These are phyloP conservation scores for Ia io DNA, from an alignment of 2,113 vertebrate genomes.

Conservation along the genomic window DNA sequence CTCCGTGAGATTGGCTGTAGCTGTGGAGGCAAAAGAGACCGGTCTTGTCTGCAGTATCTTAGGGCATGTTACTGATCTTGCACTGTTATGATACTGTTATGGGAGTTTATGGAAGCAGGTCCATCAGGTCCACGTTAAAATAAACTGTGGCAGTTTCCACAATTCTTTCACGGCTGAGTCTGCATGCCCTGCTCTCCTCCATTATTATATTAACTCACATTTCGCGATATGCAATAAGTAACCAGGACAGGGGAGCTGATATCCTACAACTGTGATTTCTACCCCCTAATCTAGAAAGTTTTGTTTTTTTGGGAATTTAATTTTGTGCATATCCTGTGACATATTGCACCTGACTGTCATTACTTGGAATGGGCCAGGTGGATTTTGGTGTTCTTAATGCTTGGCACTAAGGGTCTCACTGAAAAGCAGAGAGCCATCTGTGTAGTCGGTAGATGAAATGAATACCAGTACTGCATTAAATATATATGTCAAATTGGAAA, in stretches of 20 bases:
- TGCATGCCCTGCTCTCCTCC: not conserved
- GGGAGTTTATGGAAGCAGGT: not conserved
- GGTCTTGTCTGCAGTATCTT: not conserved
- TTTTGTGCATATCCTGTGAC: not conserved
- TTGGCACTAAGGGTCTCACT: not conserved
- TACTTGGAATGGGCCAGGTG: not conserved
- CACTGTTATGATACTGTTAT: not conserved
- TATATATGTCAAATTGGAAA: not conserved
- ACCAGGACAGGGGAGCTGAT: not conserved
- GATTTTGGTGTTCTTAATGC: not conserved
- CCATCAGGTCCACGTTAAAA: not conserved
- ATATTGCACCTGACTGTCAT: not conserved
- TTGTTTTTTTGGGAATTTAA: conserved; percentile 2
- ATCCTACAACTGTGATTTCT: not conserved
- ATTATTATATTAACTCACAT: not conserved
- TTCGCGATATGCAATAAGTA: not conserved
- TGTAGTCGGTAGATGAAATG: not conserved
- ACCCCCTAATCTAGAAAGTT: not conserved
- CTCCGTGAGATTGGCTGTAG: not conserved
- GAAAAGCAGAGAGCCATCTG: not conserved
- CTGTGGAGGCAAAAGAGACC: not conserved
- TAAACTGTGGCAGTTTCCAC: not conserved
- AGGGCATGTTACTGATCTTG: not conserved
- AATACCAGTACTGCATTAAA: not conserved
- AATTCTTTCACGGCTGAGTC: not conserved